Base-by-base conservation (phyloP, 2,797 vertebrate species). In the Dendrocincla fuliginosa region DNA sequence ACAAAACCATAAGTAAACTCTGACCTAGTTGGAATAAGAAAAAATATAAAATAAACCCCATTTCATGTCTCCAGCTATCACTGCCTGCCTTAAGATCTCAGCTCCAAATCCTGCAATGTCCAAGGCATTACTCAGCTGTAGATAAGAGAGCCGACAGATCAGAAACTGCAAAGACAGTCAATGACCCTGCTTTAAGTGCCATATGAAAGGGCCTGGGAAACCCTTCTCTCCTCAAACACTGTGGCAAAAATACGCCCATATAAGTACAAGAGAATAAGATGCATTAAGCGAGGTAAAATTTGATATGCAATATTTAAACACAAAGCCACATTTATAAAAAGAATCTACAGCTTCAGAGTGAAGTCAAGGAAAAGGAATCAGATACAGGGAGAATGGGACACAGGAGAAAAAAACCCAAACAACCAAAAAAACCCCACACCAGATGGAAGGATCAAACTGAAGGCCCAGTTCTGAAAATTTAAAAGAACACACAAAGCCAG, bases 371-470 rank as follows among this genome's bases (percentile, higher is more conserved):
- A 64, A 6, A 79, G 25, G 44, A 68, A 79, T 37, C 33, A 46
- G 20, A 61, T 28, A 50, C 5, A 57, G 23, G 7, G 11, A 80
- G 27, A 77, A 77, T 3, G 3, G 42, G 13, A 49, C 35, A 60
- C 3, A 6, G 23, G 1, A 4, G 24, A 27, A 59, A 28, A n/a
- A 5, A 8, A 13, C 3, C 13, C 9, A 28, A 19, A 16, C 6
- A 16, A 15, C 15, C 42, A 33, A 33, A 11, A 61, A n/a, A n/a
- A 35, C 7, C 25, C 9, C 13, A 61, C 23, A 25, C 23, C 5
- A 42, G 7, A 53, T 3, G 0, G 14, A 77, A 92, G 33, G 20
- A 49, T 9, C 27, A 77, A 77, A 16, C 5, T 28, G 42, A 76
- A 85, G 10, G 32, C 13, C 4, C 22, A 60, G 17, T 61, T 18